Conservation (phyloP, 2,888 invertebrate species). For the Nomada lathburiana region DNA sequence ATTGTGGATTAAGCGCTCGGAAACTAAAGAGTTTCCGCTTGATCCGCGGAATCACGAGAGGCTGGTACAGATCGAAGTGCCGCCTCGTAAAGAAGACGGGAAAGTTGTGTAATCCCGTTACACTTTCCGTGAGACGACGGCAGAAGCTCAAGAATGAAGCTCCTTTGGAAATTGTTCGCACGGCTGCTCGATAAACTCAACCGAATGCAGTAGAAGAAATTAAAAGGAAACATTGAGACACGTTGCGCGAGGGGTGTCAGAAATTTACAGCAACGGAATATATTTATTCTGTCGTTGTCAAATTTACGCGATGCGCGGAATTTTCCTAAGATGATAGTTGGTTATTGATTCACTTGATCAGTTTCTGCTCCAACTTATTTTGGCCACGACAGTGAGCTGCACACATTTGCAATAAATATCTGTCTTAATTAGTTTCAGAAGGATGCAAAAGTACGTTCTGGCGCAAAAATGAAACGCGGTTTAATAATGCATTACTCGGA, state of each 20-base stretch:
- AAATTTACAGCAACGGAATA: neutral
- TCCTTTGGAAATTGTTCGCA: constrained; percentile 13
- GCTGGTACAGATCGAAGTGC: constrained; percentile 40
- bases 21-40: constrained; percentile 38
- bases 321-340: too few species aligned
- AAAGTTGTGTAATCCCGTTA: constrained; percentile 63
- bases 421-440: too few species aligned
- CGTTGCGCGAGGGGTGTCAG: neutral
- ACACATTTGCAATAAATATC: too few species aligned
- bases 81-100: constrained; percentile 49
- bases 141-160: constrained; percentile 23
- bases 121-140: constrained; percentile 38
- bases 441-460: too few species aligned
- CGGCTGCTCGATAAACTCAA: constrained; percentile 1
- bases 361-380: too few species aligned
- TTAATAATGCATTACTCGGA: too few species aligned
- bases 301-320: too few species aligned
- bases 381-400: too few species aligned
- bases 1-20: constrained; percentile 44
- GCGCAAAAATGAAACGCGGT: too few species aligned
- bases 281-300: too few species aligned
- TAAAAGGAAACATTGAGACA: neutral
- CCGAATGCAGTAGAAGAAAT: constrained; percentile 1
- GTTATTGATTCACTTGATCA: too few species aligned
- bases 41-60: constrained; percentile 26